Evolutionary conservation across 2,797 vertebrate species (phyloP).

Genomic region (Apogon talboti): DNA sequence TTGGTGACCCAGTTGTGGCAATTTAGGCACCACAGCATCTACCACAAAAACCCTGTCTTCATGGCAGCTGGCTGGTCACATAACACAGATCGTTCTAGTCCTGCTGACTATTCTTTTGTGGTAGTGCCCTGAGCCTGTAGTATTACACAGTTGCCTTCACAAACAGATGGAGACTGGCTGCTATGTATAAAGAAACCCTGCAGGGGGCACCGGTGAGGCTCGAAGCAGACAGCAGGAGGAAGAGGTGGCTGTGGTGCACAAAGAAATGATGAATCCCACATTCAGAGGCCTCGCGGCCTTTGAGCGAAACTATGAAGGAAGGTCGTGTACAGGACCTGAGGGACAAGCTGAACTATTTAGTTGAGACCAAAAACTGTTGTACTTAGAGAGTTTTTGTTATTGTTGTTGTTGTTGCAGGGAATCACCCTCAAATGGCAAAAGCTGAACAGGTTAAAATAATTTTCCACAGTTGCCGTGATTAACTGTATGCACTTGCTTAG

Average conservation of each 20-base stretch:
- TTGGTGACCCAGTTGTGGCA: too few relatives aligned
- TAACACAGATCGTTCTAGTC: neutral
- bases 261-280: conserved; percentile 11
- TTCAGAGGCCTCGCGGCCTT: conserved; percentile 13
- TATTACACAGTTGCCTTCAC: conserved; percentile 14
- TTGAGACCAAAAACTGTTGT: neutral
- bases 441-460: too few relatives aligned
- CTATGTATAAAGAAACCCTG: conserved; percentile 8
- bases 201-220: conserved; percentile 53
- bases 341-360: neutral
- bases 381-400: neutral
- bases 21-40: too few relatives aligned
- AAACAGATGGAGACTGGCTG: conserved; percentile 23
- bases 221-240: neutral
- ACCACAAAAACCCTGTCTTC: neutral
- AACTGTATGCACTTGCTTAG: too few relatives aligned
- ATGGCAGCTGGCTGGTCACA: neutral
- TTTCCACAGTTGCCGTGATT: too few relatives aligned
- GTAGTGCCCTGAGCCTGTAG: neutral
- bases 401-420: too few relatives aligned
- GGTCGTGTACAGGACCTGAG: neutral
- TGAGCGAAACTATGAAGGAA: neutral
- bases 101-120: too few relatives aligned
- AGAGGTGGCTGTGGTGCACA: neutral
- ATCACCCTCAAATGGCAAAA: too few relatives aligned